Evolutionary conservation across 1,140 invertebrate species (phyloP), one percentile per base, ranked within the genome.

Genomic region (silkworm (Bombyx mori)): DNA sequence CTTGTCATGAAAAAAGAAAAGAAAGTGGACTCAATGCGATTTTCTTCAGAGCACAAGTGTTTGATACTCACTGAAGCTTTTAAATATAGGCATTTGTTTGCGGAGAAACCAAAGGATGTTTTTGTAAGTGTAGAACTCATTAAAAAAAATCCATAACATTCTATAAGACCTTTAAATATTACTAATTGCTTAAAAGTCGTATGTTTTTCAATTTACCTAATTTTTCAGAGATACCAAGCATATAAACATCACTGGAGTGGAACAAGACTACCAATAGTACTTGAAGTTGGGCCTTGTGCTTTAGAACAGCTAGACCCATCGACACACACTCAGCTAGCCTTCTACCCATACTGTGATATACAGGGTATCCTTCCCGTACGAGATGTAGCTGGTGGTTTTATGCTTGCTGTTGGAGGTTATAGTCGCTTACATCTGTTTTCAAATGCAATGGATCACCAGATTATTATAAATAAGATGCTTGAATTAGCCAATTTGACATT

Each of bases 241-340:
- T 96, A 94, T 77, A 99, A 99, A 89, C 93, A 96, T 74, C 97
- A 98, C 74, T 99, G 98, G 97, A 97, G 96, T 54, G 97, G 97
- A 52, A 94, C 93, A 52, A 91, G 93, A 63, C 88, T 98, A 44
- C 95, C 96, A 4, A 92, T 97, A 12, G 90, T 96, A 7, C 88
- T 99, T 55, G 96, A 98, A 90, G 93, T 99, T 1, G 96, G 95
- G 42, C 92, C 95, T 7, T 94, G 93, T 76, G 95, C 96, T 54
- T 80, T 99, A 26, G 94, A 98, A 81, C 98, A 99, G 87, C 82
- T 97, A 45, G 96, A 99, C 86, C 92, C 94, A 51, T 92, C 94
- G 5, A 95, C 94, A 8, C 94, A 94, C 69, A 90, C 91, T 65
- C 74, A 95, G 9, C 82, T 98, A 54, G 94, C 95, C 46, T 95